Conservation (phyloP, 2,797 vertebrate genomes). For the Acrocephalus scirpaceus region DNA sequence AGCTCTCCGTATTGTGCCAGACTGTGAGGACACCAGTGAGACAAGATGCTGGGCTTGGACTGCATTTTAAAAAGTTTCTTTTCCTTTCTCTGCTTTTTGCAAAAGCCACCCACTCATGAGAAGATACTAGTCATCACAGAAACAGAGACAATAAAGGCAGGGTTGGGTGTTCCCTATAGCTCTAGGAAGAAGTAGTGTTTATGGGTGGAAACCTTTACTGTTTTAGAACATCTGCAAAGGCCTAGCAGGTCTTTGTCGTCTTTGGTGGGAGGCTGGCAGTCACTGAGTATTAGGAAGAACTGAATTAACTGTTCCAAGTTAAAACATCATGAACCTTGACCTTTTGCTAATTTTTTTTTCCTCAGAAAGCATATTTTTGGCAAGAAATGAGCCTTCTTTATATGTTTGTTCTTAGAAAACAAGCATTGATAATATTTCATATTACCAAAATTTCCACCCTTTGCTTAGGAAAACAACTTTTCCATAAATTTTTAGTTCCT, state of each 20-base stretch:
- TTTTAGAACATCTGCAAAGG: background rate
- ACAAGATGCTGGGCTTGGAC: background rate
- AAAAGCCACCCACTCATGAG: background rate
- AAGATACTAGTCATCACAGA: background rate
- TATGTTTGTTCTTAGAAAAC: background rate
- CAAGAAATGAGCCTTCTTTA: background rate
- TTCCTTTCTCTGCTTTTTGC: background rate
- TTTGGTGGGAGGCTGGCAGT: background rate
- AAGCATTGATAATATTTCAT: background rate
- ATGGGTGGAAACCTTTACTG: background rate
- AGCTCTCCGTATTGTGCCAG: background rate
- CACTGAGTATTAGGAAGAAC: background rate
- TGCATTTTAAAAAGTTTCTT: background rate
- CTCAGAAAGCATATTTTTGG: background rate
- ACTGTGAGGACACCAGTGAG: background rate
- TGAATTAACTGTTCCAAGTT: background rate
- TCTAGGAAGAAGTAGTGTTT: background rate
- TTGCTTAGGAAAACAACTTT: background rate
- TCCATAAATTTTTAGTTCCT: background rate
- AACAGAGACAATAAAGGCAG: background rate
- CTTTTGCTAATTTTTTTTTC: background rate
- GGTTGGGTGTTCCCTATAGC: background rate
- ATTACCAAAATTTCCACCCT: rapidly evolving
- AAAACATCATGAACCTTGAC: background rate
- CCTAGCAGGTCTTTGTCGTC: background rate